A percentile compares a stretch with the other conserved stretches of the same genome.
Conservation (phyloP, 2,113 vertebrate species). For the Protomyctophum bolini region DNA sequence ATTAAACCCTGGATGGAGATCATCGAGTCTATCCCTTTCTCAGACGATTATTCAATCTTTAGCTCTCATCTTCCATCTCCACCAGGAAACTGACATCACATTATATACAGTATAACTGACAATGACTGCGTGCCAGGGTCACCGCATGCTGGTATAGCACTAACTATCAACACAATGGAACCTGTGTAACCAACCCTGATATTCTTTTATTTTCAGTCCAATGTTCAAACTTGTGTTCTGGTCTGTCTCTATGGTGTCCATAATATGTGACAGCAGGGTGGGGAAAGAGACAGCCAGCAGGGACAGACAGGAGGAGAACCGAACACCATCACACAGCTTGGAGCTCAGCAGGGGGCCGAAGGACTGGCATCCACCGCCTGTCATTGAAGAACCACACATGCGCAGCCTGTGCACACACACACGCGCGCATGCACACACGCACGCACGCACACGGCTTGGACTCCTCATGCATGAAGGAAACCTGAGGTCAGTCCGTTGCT, state of each 20-base stretch:
- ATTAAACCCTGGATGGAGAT: constrained; percentile 9
- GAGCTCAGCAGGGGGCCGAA: constrained; percentile 46
- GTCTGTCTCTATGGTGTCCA: constrained; percentile 22
- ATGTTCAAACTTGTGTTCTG: constrained; percentile 45
- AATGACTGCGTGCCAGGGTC: constrained; percentile 17
- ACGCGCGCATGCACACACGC: background rate
- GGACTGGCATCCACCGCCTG: constrained; percentile 20
- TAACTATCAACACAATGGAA: constrained; percentile 9
- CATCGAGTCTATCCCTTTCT: background rate
- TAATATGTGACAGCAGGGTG: constrained; percentile 55
- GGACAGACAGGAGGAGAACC: constrained; percentile 42
- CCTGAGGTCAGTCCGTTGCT: too few relatives aligned
- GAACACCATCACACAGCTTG: constrained; percentile 61
- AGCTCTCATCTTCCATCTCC: background rate
- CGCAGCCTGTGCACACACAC: constrained; percentile 8
- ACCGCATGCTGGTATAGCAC: background rate
- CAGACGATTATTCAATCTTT: background rate
- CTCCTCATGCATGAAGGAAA: too few relatives aligned
- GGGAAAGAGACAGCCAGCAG: constrained; percentile 54
- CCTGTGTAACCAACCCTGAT: background rate
- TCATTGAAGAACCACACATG: background rate
- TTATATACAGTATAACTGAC: background rate
- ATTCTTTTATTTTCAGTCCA: constrained; percentile 13
- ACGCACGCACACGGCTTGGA: too few relatives aligned
- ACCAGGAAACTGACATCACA: background rate